Base-by-base conservation (phyloP, 2,888 invertebrate species). In the Eilema griseolum region DNA sequence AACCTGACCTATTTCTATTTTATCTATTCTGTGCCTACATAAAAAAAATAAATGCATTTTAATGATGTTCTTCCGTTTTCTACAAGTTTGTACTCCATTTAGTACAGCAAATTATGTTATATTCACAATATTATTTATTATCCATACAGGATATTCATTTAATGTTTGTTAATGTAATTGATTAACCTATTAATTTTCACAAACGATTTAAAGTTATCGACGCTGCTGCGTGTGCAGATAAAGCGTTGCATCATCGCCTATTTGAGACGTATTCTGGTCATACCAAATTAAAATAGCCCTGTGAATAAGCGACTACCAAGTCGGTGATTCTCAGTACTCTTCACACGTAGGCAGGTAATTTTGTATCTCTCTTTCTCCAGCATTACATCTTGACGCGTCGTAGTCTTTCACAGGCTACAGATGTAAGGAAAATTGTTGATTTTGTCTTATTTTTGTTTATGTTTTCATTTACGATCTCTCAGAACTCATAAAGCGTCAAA, bases 231-330 rank as follows among this genome's bases (percentile, higher is more conserved):
- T 24, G 24, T 33, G 56, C 12, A 65, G 65, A 65, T 65, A 65
- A 65, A 33, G 52, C 24, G 67, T 82, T 81, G 79, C 82, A 79
- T 81, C 82, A 83, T 78, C 73, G 66, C 72, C 64, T 60, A 64
- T 77, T 78, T 75, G 62, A 67, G 65, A 72, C 46, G 46, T 61
- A n/a, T 70, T 67, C 80, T 73, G 73, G 61, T 11, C 24, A 57
- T 26, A 59, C 24, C 87, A 90, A 89, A 89, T 92, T 88, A 90
- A 92, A 92, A 92, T 92, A 92, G 92, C 90, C 82, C 85, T 83
- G 89, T 92, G 92, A 92, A 90, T 92, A 92, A 91, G 89, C 90
- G 83, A 52, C 52, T 52, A n/a, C n/a, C 52, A 10, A 26, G 52
- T 72, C 37, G 28, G 59, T 20, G 33, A 71, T 59, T 37, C 67